Percentiles rank a stretch among this genome's conserved stretches.
phyloP scores from a whole-genome alignment of 2,113 vertebrate genomes.

The Australoheros scitulus region DNA sequence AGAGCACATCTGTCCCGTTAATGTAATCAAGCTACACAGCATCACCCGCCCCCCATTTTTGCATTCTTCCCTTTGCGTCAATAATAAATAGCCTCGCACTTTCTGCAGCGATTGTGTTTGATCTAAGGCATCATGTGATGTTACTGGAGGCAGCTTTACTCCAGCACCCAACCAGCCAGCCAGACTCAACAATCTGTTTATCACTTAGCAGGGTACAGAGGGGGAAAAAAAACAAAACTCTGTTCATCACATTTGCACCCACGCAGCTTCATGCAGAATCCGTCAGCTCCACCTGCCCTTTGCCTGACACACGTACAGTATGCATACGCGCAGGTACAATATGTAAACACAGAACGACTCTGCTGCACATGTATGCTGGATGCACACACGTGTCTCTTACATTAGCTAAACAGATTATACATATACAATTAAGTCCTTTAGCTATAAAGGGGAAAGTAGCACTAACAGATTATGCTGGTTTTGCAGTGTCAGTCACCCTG shows the following conservation, averaged over 20 bases:
- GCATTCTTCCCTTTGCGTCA: neutral
- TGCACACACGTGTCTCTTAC: neutral
- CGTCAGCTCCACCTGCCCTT: constrained; percentile 41
- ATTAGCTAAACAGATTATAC: neutral
- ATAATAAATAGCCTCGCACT: constrained; percentile 10
- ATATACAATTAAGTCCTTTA: neutral
- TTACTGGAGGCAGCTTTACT: constrained; percentile 2
- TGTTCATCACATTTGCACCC: constrained; percentile 55
- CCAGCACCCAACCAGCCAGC: constrained; percentile 38
- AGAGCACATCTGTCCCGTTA: neutral
- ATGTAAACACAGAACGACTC: constrained; percentile 11
- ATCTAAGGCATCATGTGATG: constrained; percentile 31
- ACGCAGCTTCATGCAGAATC: constrained; percentile 42
- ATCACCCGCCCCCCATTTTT: neutral
- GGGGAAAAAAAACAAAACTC: constrained; percentile 12
- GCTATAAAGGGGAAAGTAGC: neutral
- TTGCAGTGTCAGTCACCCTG: neutral
- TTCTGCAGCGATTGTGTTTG: constrained; percentile 4
- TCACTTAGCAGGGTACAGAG: constrained; percentile 41
- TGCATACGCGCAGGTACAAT: constrained; percentile 41
- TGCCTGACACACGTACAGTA: constrained; percentile 16
- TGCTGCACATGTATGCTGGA: neutral
- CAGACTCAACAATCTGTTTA: constrained; percentile 67
- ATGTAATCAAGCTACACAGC: neutral
- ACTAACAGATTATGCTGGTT: neutral